A percentile compares a stretch with the other conserved stretches of the same genome.
Evolutionary conservation across 2,797 vertebrate species (phyloP).

Genomic region (Sebastes reedi): DNA sequence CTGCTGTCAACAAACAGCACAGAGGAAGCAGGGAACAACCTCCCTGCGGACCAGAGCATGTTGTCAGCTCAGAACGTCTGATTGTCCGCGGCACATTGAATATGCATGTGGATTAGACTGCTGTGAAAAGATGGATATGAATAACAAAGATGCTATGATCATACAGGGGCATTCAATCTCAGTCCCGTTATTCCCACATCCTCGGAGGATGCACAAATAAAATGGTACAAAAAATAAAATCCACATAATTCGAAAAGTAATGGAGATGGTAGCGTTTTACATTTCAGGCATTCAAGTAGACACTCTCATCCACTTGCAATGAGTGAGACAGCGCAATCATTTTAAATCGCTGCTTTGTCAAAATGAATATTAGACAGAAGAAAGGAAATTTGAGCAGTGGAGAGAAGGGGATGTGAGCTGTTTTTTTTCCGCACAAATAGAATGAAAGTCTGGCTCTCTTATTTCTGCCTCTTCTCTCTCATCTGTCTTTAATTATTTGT

Average conservation of each 20-base stretch:
- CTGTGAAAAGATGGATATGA: conserved; percentile 57
- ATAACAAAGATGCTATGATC: conserved; percentile 56
- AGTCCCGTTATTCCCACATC: conserved; percentile 33
- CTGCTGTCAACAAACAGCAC: conserved; percentile 46
- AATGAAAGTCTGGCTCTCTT: conserved; percentile 12
- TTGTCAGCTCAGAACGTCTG: conserved; percentile 47
- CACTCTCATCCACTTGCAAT: conserved; percentile 15
- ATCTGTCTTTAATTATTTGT: conserved; percentile 41
- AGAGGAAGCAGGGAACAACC: conserved; percentile 47
- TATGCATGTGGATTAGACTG: conserved; percentile 59
- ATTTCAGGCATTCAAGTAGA: conserved; percentile 8
- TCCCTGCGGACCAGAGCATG: conserved; percentile 51
- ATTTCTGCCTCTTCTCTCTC: conserved; percentile 6
- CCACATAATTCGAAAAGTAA: conserved; percentile 30
- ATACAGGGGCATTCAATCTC: conserved; percentile 37
- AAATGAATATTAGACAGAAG: conserved; percentile 22
- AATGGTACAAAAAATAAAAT: conserved; percentile 33
- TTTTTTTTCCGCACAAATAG: conserved; percentile 19
- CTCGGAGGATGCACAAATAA: conserved; percentile 18
- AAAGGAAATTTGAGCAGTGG: conserved; percentile 8
- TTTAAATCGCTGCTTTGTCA: conserved; percentile 27
- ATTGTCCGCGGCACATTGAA: conserved; percentile 55
- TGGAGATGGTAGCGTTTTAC: conserved; percentile 15
- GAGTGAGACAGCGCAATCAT: conserved; percentile 9
- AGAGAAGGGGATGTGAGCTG: neutral